phyloP scores from a whole-genome alignment of 2,113 vertebrate species.

The Passer domesticus region DNA sequence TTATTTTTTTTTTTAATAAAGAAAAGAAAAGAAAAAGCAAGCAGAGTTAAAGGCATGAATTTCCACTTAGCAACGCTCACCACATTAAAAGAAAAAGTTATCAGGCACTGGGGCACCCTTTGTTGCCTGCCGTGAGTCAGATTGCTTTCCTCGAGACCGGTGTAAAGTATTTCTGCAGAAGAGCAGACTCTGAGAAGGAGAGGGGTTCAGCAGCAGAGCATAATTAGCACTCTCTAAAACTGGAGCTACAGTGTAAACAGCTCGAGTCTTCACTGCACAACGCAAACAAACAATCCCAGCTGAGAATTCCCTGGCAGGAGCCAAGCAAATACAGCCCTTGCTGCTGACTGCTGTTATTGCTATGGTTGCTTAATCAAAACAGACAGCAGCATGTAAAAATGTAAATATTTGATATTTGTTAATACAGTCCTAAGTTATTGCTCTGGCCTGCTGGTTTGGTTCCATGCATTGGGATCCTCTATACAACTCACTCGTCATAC shows the following conservation, averaged over 20 bases:
- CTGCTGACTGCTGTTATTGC: constrained; percentile 57
- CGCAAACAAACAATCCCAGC: constrained; percentile 73
- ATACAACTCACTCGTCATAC: background rate
- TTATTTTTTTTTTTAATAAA: background rate
- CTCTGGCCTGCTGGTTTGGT: constrained; percentile 18
- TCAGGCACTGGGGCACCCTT: background rate
- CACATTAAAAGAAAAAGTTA: background rate
- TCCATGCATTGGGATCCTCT: background rate
- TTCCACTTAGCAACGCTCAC: background rate
- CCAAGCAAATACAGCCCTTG: constrained; percentile 16
- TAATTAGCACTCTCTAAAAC: constrained; percentile 79
- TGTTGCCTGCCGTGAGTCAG: background rate
- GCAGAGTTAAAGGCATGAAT: background rate
- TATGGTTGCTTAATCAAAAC: constrained; percentile 66
- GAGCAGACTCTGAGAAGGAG: constrained; percentile 64
- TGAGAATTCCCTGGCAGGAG: constrained; percentile 73
- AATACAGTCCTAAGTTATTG: constrained; percentile 70
- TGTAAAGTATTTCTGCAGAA: constrained; percentile 58
- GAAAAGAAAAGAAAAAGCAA: background rate
- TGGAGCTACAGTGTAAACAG: constrained; percentile 75
- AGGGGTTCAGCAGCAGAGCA: constrained; percentile 48
- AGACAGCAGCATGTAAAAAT: constrained; percentile 77
- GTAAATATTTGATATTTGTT: constrained; percentile 80
- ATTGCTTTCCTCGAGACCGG: background rate
- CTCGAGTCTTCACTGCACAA: constrained; percentile 66